phyloP scores from a whole-genome alignment of 2,888 invertebrate species.

The Allophyes oxyacanthae region DNA sequence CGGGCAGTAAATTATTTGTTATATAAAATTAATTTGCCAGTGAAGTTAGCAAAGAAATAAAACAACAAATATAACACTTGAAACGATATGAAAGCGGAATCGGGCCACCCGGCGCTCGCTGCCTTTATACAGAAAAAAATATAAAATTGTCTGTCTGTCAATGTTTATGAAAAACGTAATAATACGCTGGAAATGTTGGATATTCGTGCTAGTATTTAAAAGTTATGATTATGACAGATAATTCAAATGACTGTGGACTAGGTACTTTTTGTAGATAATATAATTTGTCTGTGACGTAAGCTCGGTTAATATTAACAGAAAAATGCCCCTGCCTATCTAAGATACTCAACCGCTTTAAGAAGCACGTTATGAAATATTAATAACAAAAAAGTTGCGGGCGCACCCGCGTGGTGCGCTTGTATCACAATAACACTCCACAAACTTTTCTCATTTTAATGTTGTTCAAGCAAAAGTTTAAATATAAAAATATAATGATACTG shows the following conservation, averaged over 20 bases:
- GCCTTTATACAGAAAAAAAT: constrained; percentile 16
- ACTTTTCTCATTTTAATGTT: constrained; percentile 88
- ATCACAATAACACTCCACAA: constrained; percentile 77
- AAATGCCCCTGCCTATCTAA: constrained; percentile 30
- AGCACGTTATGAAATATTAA: constrained; percentile 54
- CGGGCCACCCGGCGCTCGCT: constrained; percentile 38
- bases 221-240: background rate
- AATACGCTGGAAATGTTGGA: background rate
- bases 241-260: background rate
- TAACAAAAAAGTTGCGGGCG: constrained; percentile 42
- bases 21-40: constrained; percentile 42
- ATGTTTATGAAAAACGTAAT: constrained; percentile 19
- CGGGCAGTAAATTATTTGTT: constrained; percentile 25
- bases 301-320: constrained; percentile 22
- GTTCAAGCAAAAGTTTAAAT: constrained; percentile 87
- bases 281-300: constrained; percentile 13
- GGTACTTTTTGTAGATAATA: background rate
- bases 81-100: constrained; percentile 67
- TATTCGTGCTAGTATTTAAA: background rate
- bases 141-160: constrained; percentile 37
- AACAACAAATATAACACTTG: constrained; percentile 65
- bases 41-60: constrained; percentile 62
- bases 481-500: constrained; percentile 88
- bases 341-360: constrained; percentile 42
- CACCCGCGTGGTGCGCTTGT: constrained; percentile 44